These are phyloP conservation scores for Odontophorus gujanensis DNA, from an alignment of 2,113 vertebrate genomes.

Conservation along the genomic window DNA sequence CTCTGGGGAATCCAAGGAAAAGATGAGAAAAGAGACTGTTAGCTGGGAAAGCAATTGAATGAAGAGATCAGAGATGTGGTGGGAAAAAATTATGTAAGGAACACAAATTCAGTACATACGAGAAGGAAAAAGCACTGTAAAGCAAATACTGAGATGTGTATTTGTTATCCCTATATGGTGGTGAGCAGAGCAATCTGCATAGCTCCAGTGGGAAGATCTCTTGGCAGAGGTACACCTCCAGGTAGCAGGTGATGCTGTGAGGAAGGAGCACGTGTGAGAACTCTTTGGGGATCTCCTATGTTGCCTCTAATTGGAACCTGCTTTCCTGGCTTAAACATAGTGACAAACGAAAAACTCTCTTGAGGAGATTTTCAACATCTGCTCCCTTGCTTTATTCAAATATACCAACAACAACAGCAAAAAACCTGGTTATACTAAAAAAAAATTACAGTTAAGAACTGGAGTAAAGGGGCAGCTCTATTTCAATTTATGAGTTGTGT, in stretches of 20 bases:
- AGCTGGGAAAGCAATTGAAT: background rate
- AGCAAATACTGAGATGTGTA: background rate
- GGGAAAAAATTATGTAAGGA: background rate
- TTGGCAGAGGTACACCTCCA: background rate
- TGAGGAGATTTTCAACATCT: slow-evolving; percentile 39
- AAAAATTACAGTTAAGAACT: background rate
- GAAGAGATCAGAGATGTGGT: background rate
- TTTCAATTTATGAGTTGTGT: background rate
- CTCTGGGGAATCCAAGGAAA: background rate
- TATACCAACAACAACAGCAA: background rate
- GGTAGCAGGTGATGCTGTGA: background rate
- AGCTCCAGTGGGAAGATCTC: background rate
- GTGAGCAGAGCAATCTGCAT: fast-evolving
- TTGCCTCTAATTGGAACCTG: background rate
- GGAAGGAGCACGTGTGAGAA: background rate
- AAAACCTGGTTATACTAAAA: background rate
- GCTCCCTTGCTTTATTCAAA: slow-evolving; percentile 15
- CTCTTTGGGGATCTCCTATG: background rate
- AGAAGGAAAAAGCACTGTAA: background rate
- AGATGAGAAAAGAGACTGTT: background rate
- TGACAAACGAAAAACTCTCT: background rate
- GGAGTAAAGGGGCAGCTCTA: background rate
- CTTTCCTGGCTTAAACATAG: slow-evolving; percentile 7
- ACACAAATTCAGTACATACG: background rate
- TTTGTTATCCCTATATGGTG: background rate